Conservation (phyloP, 2,888 invertebrate species). For the Criorhina ranunculi region DNA sequence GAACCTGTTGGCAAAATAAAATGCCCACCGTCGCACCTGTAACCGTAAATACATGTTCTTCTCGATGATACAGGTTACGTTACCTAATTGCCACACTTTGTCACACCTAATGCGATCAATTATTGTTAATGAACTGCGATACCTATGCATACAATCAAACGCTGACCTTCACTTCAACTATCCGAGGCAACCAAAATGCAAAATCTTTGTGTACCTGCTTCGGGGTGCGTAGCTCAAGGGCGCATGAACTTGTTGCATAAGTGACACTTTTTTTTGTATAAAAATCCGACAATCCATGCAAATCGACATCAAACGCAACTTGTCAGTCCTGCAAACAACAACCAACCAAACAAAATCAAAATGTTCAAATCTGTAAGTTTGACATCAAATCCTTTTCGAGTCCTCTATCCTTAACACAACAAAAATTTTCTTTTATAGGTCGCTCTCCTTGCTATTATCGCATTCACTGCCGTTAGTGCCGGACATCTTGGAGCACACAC, state of each 20-base stretch:
- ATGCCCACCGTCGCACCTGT: too few relatives aligned
- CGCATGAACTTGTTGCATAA: too few relatives aligned
- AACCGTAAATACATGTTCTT: too few relatives aligned
- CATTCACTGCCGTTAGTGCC: slow-evolving; percentile 79
- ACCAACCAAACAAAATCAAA: slow-evolving; percentile 43
- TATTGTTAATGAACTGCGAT: neutral
- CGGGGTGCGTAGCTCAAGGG: neutral
- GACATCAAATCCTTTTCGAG: neutral
- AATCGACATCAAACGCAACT: slow-evolving; percentile 29
- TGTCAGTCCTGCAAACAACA: slow-evolving; percentile 7
- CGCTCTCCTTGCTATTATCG: slow-evolving; percentile 78
- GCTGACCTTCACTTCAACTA: slow-evolving; percentile 5
- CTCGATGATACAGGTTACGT: too few relatives aligned
- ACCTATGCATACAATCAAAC: neutral
- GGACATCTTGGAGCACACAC: slow-evolving; percentile 80
- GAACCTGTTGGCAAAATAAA: too few relatives aligned
- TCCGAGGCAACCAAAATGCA: neutral
- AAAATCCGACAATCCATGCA: slow-evolving; percentile 2
- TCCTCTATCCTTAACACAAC: neutral
- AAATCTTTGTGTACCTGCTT: slow-evolving; percentile 26
- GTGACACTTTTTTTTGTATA: slow-evolving; percentile 10
- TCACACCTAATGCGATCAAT: slow-evolving; percentile 8
- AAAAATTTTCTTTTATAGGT: slow-evolving; percentile 49
- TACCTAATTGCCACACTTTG: neutral
- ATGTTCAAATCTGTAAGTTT: slow-evolving; percentile 80